Evolutionary conservation across 2,888 invertebrate species (phyloP).

Genomic region (Troides helena): DNA sequence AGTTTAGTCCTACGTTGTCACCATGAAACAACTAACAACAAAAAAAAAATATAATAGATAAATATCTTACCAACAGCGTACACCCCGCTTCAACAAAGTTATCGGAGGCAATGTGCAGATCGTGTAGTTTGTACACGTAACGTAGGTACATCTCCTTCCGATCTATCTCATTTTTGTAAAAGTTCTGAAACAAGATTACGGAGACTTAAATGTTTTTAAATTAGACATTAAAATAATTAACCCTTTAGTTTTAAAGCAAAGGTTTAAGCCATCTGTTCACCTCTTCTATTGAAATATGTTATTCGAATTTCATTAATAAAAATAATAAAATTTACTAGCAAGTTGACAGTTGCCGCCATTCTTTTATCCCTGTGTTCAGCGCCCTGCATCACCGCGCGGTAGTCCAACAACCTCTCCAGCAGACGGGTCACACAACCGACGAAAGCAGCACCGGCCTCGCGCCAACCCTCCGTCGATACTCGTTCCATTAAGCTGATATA

Average conservation of each 20-base stretch:
- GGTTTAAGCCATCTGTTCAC: too few relatives aligned
- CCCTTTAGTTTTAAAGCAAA: too few relatives aligned
- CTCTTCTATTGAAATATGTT: too few relatives aligned
- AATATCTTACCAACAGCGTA: slow-evolving; percentile 85
- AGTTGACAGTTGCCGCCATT: slow-evolving; percentile 97
- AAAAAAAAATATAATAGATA: background rate
- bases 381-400: slow-evolving; percentile 96
- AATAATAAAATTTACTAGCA: slow-evolving; percentile 82
- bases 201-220: too few relatives aligned
- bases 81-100: slow-evolving; percentile 97
- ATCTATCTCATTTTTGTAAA: slow-evolving; percentile 97
- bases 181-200: slow-evolving; percentile 82
- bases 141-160: slow-evolving; percentile 96
- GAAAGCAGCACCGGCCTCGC: slow-evolving; percentile 94
- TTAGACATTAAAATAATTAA: too few relatives aligned
- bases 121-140: slow-evolving; percentile 96
- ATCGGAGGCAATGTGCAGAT: slow-evolving; percentile 93
- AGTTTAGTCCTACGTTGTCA: background rate
- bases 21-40: background rate
- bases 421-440: slow-evolving; percentile 94
- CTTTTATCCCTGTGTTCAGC: slow-evolving; percentile 96
- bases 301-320: too few relatives aligned
- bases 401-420: slow-evolving; percentile 93
- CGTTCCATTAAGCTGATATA: slow-evolving; percentile 87
- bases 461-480: slow-evolving; percentile 92